Evolutionary conservation across 2,888 invertebrate species (phyloP).

Genomic region (Agapetus fuscipes): DNA sequence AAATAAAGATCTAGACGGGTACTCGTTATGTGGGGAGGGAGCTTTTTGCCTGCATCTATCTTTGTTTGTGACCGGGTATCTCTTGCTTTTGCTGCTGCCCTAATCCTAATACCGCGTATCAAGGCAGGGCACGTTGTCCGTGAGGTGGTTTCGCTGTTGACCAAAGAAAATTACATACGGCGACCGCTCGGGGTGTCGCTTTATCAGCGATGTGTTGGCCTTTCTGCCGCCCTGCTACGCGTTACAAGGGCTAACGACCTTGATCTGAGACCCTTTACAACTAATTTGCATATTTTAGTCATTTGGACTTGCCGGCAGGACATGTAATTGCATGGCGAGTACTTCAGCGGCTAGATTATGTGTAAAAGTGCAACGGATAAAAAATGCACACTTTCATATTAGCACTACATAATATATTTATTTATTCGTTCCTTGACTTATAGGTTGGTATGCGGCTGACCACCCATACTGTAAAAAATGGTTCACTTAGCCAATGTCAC

Average conservation of each 20-base stretch:
- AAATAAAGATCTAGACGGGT: slow-evolving; percentile 20
- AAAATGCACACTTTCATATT: neutral
- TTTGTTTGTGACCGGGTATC: slow-evolving; percentile 10
- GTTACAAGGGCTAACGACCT: neutral
- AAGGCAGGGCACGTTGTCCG: slow-evolving; percentile 9
- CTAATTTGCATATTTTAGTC: no score
- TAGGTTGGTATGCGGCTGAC: no score
- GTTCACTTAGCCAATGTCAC: no score
- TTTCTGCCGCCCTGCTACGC: neutral
- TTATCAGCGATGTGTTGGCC: slow-evolving; percentile 16
- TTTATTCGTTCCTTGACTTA: no score
- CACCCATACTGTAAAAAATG: no score
- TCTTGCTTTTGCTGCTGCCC: slow-evolving; percentile 6
- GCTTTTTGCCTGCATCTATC: slow-evolving; percentile 17
- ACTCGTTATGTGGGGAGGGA: slow-evolving; percentile 11
- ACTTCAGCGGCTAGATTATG: no score
- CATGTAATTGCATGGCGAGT: no score
- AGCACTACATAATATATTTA: no score
- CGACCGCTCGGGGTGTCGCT: neutral
- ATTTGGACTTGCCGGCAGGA: no score
- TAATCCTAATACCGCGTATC: slow-evolving; percentile 13
- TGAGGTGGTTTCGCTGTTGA: slow-evolving; percentile 3
- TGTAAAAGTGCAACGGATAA: neutral
- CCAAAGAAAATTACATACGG: slow-evolving; percentile 14
- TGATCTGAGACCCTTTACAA: no score